Percentiles rank a stretch among this genome's conserved stretches.
phyloP scores from a whole-genome alignment of 2,888 invertebrate genomes.

The Gonocerus acuteangulatus region DNA sequence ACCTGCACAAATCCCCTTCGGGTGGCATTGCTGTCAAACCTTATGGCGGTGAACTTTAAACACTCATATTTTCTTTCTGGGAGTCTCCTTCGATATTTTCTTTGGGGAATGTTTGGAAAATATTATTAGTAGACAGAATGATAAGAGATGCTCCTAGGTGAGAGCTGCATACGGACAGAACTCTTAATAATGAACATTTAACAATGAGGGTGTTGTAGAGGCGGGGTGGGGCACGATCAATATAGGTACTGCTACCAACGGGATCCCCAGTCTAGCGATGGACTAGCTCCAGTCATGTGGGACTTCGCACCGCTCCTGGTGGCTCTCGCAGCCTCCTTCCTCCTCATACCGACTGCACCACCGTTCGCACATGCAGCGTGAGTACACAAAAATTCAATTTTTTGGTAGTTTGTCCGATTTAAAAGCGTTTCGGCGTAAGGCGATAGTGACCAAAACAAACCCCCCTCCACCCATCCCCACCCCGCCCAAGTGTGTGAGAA shows the following conservation, averaged over 20 bases:
- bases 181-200: too few relatives aligned
- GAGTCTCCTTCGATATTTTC: too few relatives aligned
- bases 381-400: constrained; percentile 13
- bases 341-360: constrained; percentile 23
- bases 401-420: background rate
- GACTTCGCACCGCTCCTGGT: constrained; percentile 24
- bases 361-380: constrained; percentile 32
- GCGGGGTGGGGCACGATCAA: constrained; percentile 28
- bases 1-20: too few relatives aligned
- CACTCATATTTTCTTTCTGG: too few relatives aligned
- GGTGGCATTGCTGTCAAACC: too few relatives aligned
- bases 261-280: constrained; percentile 19
- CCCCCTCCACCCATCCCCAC: too few relatives aligned
- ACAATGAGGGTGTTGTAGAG: constrained; percentile 36
- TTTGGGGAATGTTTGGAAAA: too few relatives aligned
- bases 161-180: constrained; percentile 13
- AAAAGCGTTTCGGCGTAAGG: background rate
- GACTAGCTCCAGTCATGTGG: constrained; percentile 22
- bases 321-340: constrained; percentile 28
- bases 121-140: too few relatives aligned
- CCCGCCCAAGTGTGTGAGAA: too few relatives aligned
- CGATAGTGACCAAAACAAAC: too few relatives aligned
- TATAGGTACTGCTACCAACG: constrained; percentile 4
- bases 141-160: background rate
- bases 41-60: too few relatives aligned